Evolutionary conservation across 2,113 vertebrate species (phyloP), one percentile per base, ranked within the genome.

Genomic region (Ictalurus punctatus): DNA sequence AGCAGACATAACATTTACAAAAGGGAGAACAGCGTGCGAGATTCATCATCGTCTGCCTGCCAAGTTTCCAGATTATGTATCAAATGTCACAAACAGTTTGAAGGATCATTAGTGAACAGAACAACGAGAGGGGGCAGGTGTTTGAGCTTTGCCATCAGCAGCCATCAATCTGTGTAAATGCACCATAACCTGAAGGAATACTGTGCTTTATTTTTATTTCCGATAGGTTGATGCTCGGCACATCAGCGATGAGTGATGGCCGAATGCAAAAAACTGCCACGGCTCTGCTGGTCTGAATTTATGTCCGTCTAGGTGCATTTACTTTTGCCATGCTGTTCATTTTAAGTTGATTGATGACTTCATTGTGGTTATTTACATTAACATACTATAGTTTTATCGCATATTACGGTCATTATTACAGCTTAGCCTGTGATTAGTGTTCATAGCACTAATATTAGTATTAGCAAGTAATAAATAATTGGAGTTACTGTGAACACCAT

Each of bases 1-100:
- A 83, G 65, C 65, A 88, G 79, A 83, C 87, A 44, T 17, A 83
- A 83, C 87, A 83, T 88, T 88, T 83, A 61, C 67, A 74, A 37
- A 27, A 23, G 27, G 79, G 54, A 83, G 8, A 59, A n/a, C 65
- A 34, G 27, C 12, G 21, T 54, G 37, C 59, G 54, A 61, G 54
- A 71, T 83, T 74, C 52, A 61, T 59, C 67, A 59, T 21, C 25
- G 9, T 56, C 17, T 58, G 7, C 58, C 23, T 74, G 80, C 67
- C 81, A 88, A 52, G 67, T 23, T 73, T 40, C 69, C 56, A 30
- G 27, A 37, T 69, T 71, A 40, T 71, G 44, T 82, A 71, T 69
- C 63, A 71, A 25, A 83, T 23, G n/a, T 69, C 76, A 82, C 8
- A 30, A 10, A 23, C n/a, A 44, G 63, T 69, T 71, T 86, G 52